A percentile compares a stretch with the other conserved stretches of the same genome.
phyloP scores from a whole-genome alignment of 2,888 invertebrate genomes.

The Hirtodrosophila duncani region DNA sequence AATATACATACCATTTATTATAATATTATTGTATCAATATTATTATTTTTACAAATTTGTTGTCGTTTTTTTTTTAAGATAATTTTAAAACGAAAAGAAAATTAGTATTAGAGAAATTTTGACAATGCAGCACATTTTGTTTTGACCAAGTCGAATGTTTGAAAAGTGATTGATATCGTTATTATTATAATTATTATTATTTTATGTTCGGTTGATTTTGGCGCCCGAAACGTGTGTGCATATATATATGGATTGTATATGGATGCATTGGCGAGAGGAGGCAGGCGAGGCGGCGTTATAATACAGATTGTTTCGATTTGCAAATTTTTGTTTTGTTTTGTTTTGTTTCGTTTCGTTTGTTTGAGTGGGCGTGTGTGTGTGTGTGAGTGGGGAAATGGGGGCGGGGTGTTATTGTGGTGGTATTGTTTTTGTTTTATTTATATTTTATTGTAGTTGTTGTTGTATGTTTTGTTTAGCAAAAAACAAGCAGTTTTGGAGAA shows the following conservation, averaged over 20 bases:
- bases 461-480: conserved; percentile 62
- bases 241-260: conserved; percentile 20
- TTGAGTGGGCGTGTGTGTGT: background rate
- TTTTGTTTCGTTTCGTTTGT: conserved; percentile 23
- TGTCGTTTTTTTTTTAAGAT: conserved; percentile 26
- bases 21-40: conserved; percentile 38
- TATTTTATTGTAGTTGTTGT: conserved; percentile 32
- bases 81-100: conserved; percentile 53
- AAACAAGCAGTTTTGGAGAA: conserved; percentile 70
- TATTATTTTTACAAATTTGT: conserved; percentile 12
- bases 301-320: conserved; percentile 38
- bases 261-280: conserved; percentile 42
- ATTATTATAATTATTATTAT: conserved; percentile 13
- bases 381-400: no score
- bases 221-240: conserved; percentile 39
- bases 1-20: conserved; percentile 71
- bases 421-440: conserved; percentile 23
- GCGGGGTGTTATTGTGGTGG: no score
- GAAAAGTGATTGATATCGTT: conserved; percentile 7
- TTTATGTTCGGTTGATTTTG: conserved; percentile 25
- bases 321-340: conserved; percentile 17
- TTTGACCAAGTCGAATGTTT: no score
- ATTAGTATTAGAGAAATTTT: conserved; percentile 37
- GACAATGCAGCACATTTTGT: conserved; percentile 21
- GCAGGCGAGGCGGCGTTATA: conserved; percentile 42